Conservation (phyloP, 2,888 invertebrate species). For the Euzetes globulus region DNA sequence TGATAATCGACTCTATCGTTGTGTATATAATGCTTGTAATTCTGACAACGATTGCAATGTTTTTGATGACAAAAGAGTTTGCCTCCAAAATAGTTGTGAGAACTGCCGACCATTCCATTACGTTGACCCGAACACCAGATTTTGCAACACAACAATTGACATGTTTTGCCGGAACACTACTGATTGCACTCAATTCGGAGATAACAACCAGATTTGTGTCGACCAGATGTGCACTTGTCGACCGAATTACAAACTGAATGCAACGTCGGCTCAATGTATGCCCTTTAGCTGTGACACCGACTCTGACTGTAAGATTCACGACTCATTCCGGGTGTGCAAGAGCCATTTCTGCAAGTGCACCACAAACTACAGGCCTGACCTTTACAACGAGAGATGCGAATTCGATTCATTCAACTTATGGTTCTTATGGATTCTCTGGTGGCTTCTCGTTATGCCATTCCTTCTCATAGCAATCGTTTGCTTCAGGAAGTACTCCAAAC, state of each 20-base stretch:
- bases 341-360: background rate
- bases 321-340: background rate
- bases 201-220: background rate
- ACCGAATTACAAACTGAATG: background rate
- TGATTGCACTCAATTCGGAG: background rate
- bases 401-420: background rate
- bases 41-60: background rate
- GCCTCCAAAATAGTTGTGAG: background rate
- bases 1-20: background rate
- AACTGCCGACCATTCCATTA: background rate
- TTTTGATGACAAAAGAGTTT: background rate
- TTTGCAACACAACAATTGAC: background rate
- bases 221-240: background rate
- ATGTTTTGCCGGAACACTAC: background rate
- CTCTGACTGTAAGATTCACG: background rate
- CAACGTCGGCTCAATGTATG: background rate
- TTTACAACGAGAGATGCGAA: background rate
- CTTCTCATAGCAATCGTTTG: background rate
- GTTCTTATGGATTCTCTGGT: background rate
- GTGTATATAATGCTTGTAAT: background rate
- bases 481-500: too few species aligned
- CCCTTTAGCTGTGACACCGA: background rate
- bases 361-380: background rate
- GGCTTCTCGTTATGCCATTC: background rate
- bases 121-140: background rate